phyloP scores from a whole-genome alignment of 2,113 vertebrate genomes.

The Triplophysa tibetana region DNA sequence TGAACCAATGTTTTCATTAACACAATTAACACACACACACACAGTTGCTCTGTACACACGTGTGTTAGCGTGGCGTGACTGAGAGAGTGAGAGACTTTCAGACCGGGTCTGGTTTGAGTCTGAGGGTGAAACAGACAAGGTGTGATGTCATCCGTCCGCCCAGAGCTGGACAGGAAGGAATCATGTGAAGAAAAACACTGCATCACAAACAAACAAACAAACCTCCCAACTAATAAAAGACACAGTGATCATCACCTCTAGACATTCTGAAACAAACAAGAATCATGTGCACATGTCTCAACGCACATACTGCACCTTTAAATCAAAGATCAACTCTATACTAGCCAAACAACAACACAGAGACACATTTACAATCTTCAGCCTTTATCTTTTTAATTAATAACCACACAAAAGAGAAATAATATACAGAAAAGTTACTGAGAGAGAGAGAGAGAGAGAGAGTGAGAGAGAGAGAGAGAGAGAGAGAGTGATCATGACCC shows the following conservation, averaged over 20 bases:
- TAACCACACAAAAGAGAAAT: too few species aligned
- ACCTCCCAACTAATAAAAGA: too few species aligned
- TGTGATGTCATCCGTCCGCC: neutral
- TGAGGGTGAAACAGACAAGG: neutral
- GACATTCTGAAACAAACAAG: too few species aligned
- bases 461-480: neutral
- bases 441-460: conserved; percentile 6
- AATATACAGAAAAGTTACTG: too few species aligned
- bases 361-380: too few species aligned
- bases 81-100: conserved; percentile 12
- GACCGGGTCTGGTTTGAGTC: neutral
- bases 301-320: too few species aligned
- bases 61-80: neutral
- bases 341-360: too few species aligned
- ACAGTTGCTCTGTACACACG: neutral
- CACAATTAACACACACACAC: conserved; percentile 30
- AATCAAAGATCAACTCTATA: too few species aligned
- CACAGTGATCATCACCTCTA: too few species aligned
- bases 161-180: conserved; percentile 9
- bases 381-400: too few species aligned
- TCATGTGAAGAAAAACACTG: neutral
- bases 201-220: neutral
- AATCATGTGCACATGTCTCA: too few species aligned
- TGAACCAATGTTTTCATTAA: conserved; percentile 36
- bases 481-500: conserved; percentile 37